Conservation (phyloP, 1,140 invertebrate genomes). For the Lerema accius region DNA sequence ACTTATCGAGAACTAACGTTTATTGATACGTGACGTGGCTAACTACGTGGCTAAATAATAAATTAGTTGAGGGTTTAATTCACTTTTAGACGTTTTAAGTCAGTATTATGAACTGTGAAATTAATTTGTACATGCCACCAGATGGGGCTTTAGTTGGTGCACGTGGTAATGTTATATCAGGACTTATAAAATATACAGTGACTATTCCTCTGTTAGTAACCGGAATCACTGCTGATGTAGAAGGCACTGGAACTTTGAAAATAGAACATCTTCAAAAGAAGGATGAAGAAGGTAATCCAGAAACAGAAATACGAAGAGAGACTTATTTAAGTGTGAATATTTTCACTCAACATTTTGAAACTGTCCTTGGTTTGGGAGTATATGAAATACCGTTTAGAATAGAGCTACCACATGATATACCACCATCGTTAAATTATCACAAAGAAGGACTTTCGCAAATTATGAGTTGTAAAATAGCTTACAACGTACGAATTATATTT, state of each 20-base stretch:
- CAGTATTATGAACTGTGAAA: slow-evolving; percentile 44
- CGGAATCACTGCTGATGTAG: slow-evolving; percentile 45
- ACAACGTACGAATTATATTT: slow-evolving; percentile 46
- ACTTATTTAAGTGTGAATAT: slow-evolving; percentile 10
- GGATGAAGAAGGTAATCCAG: slow-evolving; percentile 25
- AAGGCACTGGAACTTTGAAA: slow-evolving; percentile 42
- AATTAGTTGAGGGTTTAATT: too few species aligned
- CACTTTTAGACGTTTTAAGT: too few species aligned
- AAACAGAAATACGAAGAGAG: slow-evolving; percentile 23
- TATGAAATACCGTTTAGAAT: slow-evolving; percentile 45
- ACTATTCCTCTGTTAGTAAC: slow-evolving; percentile 40
- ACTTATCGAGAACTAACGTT: too few species aligned
- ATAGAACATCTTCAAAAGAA: slow-evolving; percentile 25
- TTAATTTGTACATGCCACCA: slow-evolving; percentile 40
- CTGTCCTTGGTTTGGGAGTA: slow-evolving; percentile 30
- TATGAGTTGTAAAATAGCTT: slow-evolving; percentile 40
- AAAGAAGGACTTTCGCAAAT: slow-evolving; percentile 14
- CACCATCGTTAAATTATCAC: slow-evolving; percentile 36
- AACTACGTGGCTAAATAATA: too few species aligned
- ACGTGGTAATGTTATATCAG: slow-evolving; percentile 42
- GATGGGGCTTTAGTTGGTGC: slow-evolving; percentile 37
- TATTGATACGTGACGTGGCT: too few species aligned
- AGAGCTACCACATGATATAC: slow-evolving; percentile 44
- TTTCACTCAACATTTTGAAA: not conserved
- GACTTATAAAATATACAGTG: slow-evolving; percentile 45